Conservation (phyloP, 2,888 invertebrate species). For the Polyommatus icarus region DNA sequence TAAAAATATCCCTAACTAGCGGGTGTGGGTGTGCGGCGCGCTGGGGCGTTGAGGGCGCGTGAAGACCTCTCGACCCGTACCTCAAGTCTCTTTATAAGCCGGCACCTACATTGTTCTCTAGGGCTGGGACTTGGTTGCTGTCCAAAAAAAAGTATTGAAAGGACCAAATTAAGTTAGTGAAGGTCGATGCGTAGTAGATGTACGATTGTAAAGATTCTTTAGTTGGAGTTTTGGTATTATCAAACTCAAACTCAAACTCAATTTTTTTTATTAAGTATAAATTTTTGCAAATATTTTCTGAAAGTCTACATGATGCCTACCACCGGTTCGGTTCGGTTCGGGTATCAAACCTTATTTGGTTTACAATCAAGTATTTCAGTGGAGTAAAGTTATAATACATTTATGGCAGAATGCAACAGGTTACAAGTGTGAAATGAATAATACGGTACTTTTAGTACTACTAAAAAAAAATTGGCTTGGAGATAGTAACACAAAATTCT, state of each 20-base stretch:
- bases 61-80: constrained; percentile 48
- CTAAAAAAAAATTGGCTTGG: too few relatives aligned
- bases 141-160: constrained; percentile 33
- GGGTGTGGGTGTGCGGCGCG: constrained; percentile 34
- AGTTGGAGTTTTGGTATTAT: background rate
- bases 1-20: constrained; percentile 44
- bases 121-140: background rate
- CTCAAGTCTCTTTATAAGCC: constrained; percentile 53
- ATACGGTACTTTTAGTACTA: too few relatives aligned
- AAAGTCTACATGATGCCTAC: too few relatives aligned
- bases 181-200: background rate
- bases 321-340: too few relatives aligned
- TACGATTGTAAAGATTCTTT: background rate
- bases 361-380: too few relatives aligned
- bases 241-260: too few relatives aligned
- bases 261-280: too few relatives aligned
- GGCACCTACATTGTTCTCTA: constrained; percentile 47
- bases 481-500: too few relatives aligned
- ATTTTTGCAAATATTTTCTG: too few relatives aligned
- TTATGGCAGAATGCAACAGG: background rate
- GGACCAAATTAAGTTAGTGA: background rate
- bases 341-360: background rate
- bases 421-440: background rate
- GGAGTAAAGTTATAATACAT: background rate
- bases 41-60: constrained; percentile 44